Evolutionary conservation across 2,113 vertebrate species (phyloP), one percentile per base, ranked within the genome.

Genomic region (Elanoides forficatus): DNA sequence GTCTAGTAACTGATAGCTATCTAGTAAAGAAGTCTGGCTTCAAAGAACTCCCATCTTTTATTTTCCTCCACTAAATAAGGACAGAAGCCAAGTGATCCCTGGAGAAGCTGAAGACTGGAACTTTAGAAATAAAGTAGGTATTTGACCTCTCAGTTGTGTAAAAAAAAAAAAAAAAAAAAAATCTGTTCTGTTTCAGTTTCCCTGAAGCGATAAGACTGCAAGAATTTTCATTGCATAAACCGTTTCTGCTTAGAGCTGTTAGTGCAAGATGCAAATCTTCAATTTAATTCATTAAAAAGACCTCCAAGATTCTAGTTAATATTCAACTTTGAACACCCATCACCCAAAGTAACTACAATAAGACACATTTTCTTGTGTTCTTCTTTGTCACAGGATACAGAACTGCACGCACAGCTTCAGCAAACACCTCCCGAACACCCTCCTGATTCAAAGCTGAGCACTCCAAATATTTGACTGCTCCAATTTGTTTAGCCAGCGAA

Each of bases 401-500:
- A 95, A 99, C 99, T 10, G 99, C 99, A 40, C 98, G 98, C 71
- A 99, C 98, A 15, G 99, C 99, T 96, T 99, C 99, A 4, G 98
- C 98, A 82, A 99, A 99, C 95, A 99, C 99, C 88, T 99, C 99
- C 65, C 98, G 96, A 48, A 99, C 98, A 6, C 99, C 99, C 89
- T 99, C 99, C 96, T 99, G 99, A 96, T 98, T 98, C 95, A 99
- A 96, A 1, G 99, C 99, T 0, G 99, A 99, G 97, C 99, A 99
- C 97, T 99, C 99, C 98, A 99, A 97, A 96, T 99, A 99, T 97
- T 99, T 99, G 55, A 99, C 99, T 3, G 99, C 99, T 62, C 99
- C 98, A 4, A 99, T 99, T 97, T 99, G 99, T 97, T 99, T 99
- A 83, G 99, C 98, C 93, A 99, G 96, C 1, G 98, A 98, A 62